Evolutionary conservation across 2,797 vertebrate species (phyloP), one percentile per base, ranked within the genome.

Genomic region (Onychomys leucogaster): DNA sequence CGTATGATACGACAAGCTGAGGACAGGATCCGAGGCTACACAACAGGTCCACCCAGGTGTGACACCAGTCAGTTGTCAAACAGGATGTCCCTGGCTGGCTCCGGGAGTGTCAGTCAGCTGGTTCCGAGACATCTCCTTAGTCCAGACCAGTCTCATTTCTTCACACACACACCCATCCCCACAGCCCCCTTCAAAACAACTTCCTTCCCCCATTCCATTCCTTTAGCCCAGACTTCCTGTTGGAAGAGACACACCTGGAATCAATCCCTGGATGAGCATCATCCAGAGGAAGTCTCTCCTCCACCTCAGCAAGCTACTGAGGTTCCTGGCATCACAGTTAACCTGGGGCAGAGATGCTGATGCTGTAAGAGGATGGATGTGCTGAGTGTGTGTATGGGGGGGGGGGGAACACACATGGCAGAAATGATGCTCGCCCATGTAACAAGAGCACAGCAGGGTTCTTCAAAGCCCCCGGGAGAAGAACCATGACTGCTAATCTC

Each of bases 261-360:
- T 78, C 25, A 37, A 13, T 78, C 25, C 71, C 29, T 6, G 0
- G 52, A 43, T 0, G 32, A 4, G 19, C n/a, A 3, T 6, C 0
- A 1, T 6, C 27, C 52, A 1, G 0, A 34, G 6, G 55, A 41
- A 5, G 9, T 17, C 34, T 61, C 0, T 2, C 59, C 3, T 8
- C 32, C 5, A 17, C 41, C 3, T n/a, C 81, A 43, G 29, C 21
- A 32, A 27, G 67, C 59, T 17, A 3, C 4, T 14, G 1, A 2
- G 5, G 46, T 52, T 43, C 65, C 16, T 0, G 0, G 37, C 1
- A 2, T 32, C 49, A 4, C 19, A 1, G 0, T 57, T 59, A 46
- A 23, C 61, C 9, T 69, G 41, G 61, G 69, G n/a, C 71, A 52
- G 86, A 89, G 59, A 55, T 6, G 9, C 12, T 14, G 37, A 34